A percentile compares a stretch with the other conserved stretches of the same genome.
Evolutionary conservation across 2,113 vertebrate species (phyloP).

Genomic region (Ahaetulla prasina): DNA sequence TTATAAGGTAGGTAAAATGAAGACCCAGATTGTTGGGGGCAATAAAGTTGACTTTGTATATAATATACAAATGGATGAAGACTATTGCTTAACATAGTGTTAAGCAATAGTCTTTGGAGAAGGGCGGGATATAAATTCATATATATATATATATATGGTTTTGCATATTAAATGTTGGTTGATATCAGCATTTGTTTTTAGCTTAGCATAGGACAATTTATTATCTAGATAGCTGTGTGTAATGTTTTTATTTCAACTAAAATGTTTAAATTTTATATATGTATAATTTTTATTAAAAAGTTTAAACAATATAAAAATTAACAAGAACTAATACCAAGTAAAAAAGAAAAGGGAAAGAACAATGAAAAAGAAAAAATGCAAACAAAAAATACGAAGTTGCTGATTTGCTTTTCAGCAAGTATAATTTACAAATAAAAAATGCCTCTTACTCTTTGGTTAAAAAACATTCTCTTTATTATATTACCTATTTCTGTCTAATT

Average conservation of each 20-base stretch:
- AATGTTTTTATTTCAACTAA: background rate
- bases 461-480: background rate
- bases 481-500: background rate
- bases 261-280: background rate
- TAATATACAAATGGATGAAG: no score
- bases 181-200: background rate
- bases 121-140: no score
- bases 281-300: background rate
- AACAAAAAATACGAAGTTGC: background rate
- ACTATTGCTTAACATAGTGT: no score
- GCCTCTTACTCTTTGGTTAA: background rate
- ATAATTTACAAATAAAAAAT: background rate
- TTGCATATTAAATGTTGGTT: background rate
- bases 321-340: background rate
- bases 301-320: background rate
- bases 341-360: background rate
- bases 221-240: background rate
- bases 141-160: no score
- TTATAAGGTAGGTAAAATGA: no score
- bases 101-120: no score
- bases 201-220: background rate
- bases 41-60: no score
- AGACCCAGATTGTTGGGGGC: no score
- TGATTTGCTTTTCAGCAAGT: background rate
- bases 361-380: background rate